Conservation (phyloP, 1,140 invertebrate species). For the Periplaneta americana region DNA sequence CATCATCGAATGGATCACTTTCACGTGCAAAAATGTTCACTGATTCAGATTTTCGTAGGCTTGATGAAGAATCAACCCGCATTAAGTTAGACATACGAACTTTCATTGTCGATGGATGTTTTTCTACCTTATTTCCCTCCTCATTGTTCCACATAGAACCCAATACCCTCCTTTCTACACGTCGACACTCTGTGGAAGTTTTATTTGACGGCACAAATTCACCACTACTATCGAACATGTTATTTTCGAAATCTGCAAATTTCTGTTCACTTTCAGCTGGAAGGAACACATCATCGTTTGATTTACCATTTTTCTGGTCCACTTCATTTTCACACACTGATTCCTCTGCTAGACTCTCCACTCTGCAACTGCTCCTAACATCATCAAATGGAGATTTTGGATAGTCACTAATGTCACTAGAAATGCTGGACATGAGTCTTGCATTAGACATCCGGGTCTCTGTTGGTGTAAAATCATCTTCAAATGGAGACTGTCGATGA, state of each 20-base stretch:
- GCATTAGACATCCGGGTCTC: conserved; percentile 1
- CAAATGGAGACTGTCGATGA: conserved; percentile 56
- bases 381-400: conserved; percentile 24
- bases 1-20: conserved; percentile 79
- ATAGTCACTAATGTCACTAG: conserved; percentile 32
- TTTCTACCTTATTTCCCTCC: conserved; percentile 7
- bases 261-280: conserved; percentile 10
- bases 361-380: conserved; percentile 11
- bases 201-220: conserved; percentile 11
- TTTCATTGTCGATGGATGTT: background rate
- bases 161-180: background rate
- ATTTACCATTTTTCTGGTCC: conserved; percentile 15
- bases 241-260: conserved; percentile 16
- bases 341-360: conserved; percentile 17
- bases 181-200: background rate
- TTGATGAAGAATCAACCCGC: conserved; percentile 35
- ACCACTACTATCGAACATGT: background rate
- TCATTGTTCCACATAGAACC: conserved; percentile 5
- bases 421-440: conserved; percentile 25
- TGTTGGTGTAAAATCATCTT: conserved; percentile 61
- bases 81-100: conserved; percentile 31
- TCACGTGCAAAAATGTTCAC: conserved; percentile 78
- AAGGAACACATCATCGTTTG: conserved; percentile 23
- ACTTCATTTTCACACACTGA: conserved; percentile 7
- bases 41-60: conserved; percentile 72